Evolutionary conservation across 2,797 vertebrate species (phyloP), one percentile per base, ranked within the genome.

Genomic region (Myoxocephalus aenaeus): DNA sequence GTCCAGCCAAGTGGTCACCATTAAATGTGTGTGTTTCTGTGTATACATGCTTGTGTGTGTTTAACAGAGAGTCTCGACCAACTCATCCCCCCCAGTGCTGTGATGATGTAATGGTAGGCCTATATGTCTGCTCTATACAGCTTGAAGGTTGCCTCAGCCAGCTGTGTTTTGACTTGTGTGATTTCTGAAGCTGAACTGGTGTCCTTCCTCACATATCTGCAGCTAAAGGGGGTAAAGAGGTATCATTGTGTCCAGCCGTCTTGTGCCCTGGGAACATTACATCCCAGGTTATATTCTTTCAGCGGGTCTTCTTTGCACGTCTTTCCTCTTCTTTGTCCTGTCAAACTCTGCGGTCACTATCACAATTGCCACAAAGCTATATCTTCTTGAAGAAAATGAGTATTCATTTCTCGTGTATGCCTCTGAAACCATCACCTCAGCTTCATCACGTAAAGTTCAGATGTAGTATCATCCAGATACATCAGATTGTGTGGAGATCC

Each of bases 1-100:
- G 72, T 90, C 81, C 77, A 85, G 77, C 85, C 87, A 88, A 92
- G 87, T 92, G 89, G 90, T 87, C 83, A 82, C 83, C 80, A 77
- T 88, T 86, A 82, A 79, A 82, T 84, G 83, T 83, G 85, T 77
- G 73, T 80, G 65, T 78, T 12, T 85, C 34, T 89, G 80, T 79
- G 66, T 70, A n/a, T 59, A 56, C 9, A 25, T 79, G 66, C 40
- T 61, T 82, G 64, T 76, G 67, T 79, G 62, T 83, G 75, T 77
- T 80, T 71, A 64, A 75, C 56, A 56, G 67, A 54, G 69, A 36
- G 40, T 68, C 59, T 75, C 34, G 73, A 38, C 1, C 32, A 54
- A 38, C 42, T 20, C 42, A 20, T n/a, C 7, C 25, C 62, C 62
- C 44, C 4, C 3, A 17, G 13, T n/a, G 9, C 65, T 75, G 58